Conservation (phyloP, 2,797 vertebrate genomes). For the Neosalanx taihuensis region DNA sequence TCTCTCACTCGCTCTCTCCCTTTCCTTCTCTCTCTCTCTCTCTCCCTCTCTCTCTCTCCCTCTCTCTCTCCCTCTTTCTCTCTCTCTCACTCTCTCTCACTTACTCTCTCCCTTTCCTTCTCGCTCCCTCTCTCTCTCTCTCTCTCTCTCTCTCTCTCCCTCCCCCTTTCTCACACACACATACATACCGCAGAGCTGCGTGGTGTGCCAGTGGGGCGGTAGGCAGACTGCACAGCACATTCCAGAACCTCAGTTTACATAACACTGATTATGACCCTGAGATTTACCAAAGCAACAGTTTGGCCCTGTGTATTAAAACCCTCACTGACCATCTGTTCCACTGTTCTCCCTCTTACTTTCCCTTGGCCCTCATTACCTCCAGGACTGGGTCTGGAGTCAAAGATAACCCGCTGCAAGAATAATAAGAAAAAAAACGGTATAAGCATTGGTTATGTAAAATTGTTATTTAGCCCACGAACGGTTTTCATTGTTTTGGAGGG, state of each 20-base stretch:
- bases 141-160: background rate
- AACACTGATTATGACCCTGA: conserved; percentile 81
- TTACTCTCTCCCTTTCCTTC: background rate
- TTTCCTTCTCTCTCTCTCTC: background rate
- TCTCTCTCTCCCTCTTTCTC: background rate
- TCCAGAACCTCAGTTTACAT: conserved; percentile 78
- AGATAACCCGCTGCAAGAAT: background rate
- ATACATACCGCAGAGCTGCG: conserved; percentile 17
- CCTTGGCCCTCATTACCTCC: background rate
- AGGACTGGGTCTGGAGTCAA: background rate
- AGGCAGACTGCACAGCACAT: conserved; percentile 48
- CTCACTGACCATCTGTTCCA: conserved; percentile 83
- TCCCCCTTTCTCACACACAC: conserved; percentile 7
- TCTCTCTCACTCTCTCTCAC: background rate
- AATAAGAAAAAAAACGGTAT: background rate
- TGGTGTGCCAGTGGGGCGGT: conserved; percentile 25
- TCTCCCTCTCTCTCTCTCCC: background rate
- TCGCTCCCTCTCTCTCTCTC: background rate
- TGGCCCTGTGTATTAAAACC: conserved; percentile 79
- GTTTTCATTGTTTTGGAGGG: background rate
- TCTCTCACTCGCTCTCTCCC: background rate
- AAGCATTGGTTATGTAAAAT: background rate
- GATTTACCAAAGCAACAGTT: conserved; percentile 79
- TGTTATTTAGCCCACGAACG: background rate
- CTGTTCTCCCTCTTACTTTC: conserved; percentile 26